Evolutionary conservation across 2,888 invertebrate species (phyloP).

Genomic region (Troides aeacus): DNA sequence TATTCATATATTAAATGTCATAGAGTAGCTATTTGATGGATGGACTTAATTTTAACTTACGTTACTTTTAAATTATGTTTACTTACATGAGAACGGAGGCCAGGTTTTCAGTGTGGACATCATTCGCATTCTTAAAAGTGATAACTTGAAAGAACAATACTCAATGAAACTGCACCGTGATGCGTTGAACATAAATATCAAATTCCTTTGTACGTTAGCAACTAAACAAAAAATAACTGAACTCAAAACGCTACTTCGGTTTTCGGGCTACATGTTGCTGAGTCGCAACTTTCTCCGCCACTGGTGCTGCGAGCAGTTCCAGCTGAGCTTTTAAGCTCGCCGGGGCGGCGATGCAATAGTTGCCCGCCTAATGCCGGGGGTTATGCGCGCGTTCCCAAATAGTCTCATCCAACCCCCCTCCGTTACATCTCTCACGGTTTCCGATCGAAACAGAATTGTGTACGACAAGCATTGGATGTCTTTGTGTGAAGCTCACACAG

Average conservation of each 20-base stretch:
- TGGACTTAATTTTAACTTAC: too few species aligned
- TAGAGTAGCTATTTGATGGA: too few species aligned
- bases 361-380: constrained; percentile 20
- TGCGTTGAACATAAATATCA: background rate
- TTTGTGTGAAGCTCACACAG: background rate
- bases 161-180: too few species aligned
- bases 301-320: background rate
- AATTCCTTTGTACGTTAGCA: background rate
- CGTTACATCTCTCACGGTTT: background rate
- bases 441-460: background rate
- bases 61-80: too few species aligned
- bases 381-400: constrained; percentile 7
- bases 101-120: too few species aligned
- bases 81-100: too few species aligned
- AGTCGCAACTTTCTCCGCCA: constrained; percentile 5
- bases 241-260: background rate
- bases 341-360: constrained; percentile 22
- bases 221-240: background rate
- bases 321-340: constrained; percentile 11
- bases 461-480: background rate
- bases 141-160: too few species aligned
- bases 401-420: background rate
- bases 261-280: constrained; percentile 7
- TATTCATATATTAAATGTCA: too few species aligned
- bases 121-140: too few species aligned